Evolutionary conservation across 2,113 vertebrate genomes (phyloP).

Genomic region (Atractosteus spatula): DNA sequence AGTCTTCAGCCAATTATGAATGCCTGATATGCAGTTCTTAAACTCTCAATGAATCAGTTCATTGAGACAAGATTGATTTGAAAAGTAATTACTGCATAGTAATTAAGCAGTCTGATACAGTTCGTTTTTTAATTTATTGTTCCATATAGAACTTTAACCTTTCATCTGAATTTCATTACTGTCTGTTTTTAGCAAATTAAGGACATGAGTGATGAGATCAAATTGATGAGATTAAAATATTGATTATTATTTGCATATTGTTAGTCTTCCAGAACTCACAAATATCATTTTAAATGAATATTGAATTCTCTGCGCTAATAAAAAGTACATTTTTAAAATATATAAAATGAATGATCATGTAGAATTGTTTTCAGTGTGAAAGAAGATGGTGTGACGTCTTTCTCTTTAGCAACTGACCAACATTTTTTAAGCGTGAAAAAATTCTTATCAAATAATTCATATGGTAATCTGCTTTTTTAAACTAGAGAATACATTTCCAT

Average conservation of each 20-base stretch:
- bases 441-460: too few relatives aligned
- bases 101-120: neutral
- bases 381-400: neutral
- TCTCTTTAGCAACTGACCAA: too few relatives aligned
- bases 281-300: too few relatives aligned
- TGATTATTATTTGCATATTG: too few relatives aligned
- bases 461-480: too few relatives aligned
- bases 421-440: too few relatives aligned
- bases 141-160: neutral
- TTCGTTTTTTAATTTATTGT: neutral
- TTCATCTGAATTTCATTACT: conserved; percentile 1
- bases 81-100: neutral
- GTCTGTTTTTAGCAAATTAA: neutral
- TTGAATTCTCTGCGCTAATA: too few relatives aligned
- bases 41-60: conserved; percentile 1
- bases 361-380: conserved; percentile 1
- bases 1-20: conserved; percentile 19
- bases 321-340: too few relatives aligned
- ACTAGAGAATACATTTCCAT: too few relatives aligned
- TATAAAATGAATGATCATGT: too few relatives aligned
- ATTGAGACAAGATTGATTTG: conserved; percentile 10
- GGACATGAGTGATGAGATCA: neutral
- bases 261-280: too few relatives aligned
- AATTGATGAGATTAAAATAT: too few relatives aligned
- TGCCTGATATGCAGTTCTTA: conserved; percentile 15